These are phyloP conservation scores for Barbus barbus DNA, from an alignment of 2,113 vertebrate species.

Conservation along the genomic window DNA sequence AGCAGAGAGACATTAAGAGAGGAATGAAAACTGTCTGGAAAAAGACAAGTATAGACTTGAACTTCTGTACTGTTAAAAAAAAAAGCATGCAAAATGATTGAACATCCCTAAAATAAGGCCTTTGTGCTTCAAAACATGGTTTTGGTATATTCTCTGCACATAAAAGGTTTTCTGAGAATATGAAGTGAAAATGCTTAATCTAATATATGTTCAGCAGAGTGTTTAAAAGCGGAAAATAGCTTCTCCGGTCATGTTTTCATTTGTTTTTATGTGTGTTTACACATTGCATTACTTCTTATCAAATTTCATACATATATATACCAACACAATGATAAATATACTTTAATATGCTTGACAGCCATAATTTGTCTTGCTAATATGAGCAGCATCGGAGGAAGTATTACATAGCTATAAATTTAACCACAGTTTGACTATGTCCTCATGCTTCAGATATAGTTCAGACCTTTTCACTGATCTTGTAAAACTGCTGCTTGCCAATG, in stretches of 20 bases:
- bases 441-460: not conserved
- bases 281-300: not conserved
- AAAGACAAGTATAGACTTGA: not conserved
- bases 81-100: not conserved
- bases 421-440: not conserved
- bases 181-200: not conserved
- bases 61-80: not conserved
- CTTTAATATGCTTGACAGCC: not conserved
- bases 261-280: not conserved
- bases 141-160: not conserved
- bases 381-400: not conserved
- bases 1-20: constrained; percentile 6
- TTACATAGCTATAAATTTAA: not conserved
- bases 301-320: not conserved
- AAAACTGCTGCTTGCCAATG: not conserved
- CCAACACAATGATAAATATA: not conserved
- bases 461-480: not conserved
- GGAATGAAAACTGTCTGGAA: not conserved
- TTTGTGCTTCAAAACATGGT: not conserved
- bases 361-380: not conserved
- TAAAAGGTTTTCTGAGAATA: not conserved
- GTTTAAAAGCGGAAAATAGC: not conserved
- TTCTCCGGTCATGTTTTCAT: not conserved
- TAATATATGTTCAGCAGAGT: not conserved
- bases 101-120: not conserved